Evolutionary conservation across 2,113 vertebrate species (phyloP).

Genomic region (Pteronura brasiliensis): DNA sequence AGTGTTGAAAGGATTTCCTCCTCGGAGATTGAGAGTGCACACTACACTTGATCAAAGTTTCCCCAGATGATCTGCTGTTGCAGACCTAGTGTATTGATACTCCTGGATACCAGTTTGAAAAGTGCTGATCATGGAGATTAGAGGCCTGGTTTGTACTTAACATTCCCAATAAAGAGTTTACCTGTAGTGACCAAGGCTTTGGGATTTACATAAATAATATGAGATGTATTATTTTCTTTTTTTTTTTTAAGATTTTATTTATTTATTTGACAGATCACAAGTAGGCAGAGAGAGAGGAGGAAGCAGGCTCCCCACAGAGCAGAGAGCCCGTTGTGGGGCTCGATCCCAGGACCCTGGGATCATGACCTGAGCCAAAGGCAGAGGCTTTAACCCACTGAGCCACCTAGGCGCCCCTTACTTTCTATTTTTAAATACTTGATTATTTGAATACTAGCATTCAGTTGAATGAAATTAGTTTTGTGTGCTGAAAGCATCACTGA

Average conservation of each 20-base stretch:
- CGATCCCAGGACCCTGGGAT: too few species aligned
- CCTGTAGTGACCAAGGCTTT: background rate
- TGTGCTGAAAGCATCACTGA: background rate
- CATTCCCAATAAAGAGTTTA: background rate
- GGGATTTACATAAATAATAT: background rate
- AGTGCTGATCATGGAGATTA: background rate
- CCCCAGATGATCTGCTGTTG: background rate
- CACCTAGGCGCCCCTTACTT: too few species aligned
- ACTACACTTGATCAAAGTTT: background rate
- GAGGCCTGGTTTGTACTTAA: background rate
- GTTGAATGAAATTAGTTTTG: background rate
- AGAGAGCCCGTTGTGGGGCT: too few species aligned
- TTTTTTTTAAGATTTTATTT: too few species aligned
- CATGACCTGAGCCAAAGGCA: too few species aligned
- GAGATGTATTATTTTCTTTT: background rate
- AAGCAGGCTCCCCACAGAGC: too few species aligned
- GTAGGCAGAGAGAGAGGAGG: too few species aligned
- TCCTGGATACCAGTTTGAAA: background rate
- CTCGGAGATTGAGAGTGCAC: background rate
- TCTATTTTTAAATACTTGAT: background rate
- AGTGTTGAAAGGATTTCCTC: background rate
- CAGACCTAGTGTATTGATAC: rapidly evolving
- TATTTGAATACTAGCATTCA: background rate
- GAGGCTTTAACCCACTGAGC: too few species aligned
- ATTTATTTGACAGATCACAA: too few species aligned